Conservation (phyloP, 2,113 vertebrate genomes). For the Paraplagusia blochii region DNA sequence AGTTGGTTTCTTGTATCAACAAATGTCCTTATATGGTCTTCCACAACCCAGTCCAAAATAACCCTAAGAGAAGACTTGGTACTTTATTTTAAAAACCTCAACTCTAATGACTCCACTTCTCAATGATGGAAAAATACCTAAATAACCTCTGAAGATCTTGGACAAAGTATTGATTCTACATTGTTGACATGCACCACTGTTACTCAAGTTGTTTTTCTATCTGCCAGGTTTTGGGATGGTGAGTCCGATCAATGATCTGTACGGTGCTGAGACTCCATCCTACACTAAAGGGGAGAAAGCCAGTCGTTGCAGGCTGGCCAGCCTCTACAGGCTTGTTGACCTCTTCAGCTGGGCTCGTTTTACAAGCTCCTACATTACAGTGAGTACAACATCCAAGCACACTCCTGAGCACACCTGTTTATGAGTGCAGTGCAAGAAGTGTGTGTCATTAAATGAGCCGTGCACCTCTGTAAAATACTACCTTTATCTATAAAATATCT, state of each 20-base stretch:
- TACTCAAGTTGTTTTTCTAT: slow-evolving; percentile 29
- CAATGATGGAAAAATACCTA: too few relatives aligned
- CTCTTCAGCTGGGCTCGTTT: slow-evolving; percentile 92
- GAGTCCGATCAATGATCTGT: slow-evolving; percentile 89
- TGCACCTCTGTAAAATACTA: slow-evolving; percentile 7
- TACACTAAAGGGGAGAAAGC: slow-evolving; percentile 90
- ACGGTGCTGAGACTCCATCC: slow-evolving; percentile 79
- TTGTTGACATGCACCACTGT: neutral
- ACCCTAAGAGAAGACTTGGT: slow-evolving; percentile 17
- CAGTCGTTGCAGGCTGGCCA: slow-evolving; percentile 89
- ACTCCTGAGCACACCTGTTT: slow-evolving; percentile 43
- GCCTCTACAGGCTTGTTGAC: slow-evolving; percentile 87
- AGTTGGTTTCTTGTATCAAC: slow-evolving; percentile 29
- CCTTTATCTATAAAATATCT: slow-evolving; percentile 16
- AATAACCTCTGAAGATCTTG: too few relatives aligned
- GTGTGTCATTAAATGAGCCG: slow-evolving; percentile 27
- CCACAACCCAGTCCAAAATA: slow-evolving; percentile 54
- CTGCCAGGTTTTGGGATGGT: slow-evolving; percentile 85
- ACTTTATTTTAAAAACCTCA: slow-evolving; percentile 40
- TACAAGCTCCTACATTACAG: slow-evolving; percentile 87
- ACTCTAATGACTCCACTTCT: slow-evolving; percentile 7
- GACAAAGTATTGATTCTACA: too few relatives aligned
- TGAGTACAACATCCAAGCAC: slow-evolving; percentile 72
- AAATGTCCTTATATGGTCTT: slow-evolving; percentile 56
- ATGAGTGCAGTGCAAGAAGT: slow-evolving; percentile 28